phyloP scores from a whole-genome alignment of 2,888 invertebrate species.

The Dione juno region DNA sequence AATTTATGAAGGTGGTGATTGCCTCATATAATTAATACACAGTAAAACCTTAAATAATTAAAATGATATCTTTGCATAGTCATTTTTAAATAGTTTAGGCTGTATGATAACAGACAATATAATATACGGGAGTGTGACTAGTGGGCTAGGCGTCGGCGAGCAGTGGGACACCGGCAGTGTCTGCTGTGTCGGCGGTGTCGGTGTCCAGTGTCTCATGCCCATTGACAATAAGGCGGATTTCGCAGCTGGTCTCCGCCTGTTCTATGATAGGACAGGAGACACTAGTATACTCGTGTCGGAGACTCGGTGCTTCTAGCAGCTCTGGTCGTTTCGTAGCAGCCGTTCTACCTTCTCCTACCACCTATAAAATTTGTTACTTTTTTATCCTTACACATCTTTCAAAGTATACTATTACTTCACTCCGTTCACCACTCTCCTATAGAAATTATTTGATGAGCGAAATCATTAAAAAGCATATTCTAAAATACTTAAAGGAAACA shows the following conservation, averaged over 20 bases:
- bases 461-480: too few relatives aligned
- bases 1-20: background rate
- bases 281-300: slow-evolving; percentile 81
- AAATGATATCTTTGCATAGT: background rate
- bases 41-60: background rate
- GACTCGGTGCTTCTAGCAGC: slow-evolving; percentile 76
- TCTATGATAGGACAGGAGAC: slow-evolving; percentile 90
- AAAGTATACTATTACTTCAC: too few relatives aligned
- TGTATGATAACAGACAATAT: background rate
- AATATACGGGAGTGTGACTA: slow-evolving; percentile 14
- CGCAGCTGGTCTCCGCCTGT: slow-evolving; percentile 57
- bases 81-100: background rate
- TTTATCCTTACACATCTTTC: background rate
- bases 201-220: slow-evolving; percentile 50
- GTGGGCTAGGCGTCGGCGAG: slow-evolving; percentile 59
- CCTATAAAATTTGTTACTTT: slow-evolving; percentile 60
- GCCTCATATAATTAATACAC: too few relatives aligned
- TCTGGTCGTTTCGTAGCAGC: slow-evolving; percentile 65
- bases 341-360: slow-evolving; percentile 84
- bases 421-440: too few relatives aligned
- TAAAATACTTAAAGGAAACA: too few relatives aligned
- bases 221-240: slow-evolving; percentile 71
- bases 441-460: too few relatives aligned
- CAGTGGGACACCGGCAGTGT: slow-evolving; percentile 66
- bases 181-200: slow-evolving; percentile 59